Percentiles rank a stretch among this genome's conserved stretches.
Evolutionary conservation across 2,888 invertebrate genomes (phyloP).

Genomic region (Desoria tigrina): DNA sequence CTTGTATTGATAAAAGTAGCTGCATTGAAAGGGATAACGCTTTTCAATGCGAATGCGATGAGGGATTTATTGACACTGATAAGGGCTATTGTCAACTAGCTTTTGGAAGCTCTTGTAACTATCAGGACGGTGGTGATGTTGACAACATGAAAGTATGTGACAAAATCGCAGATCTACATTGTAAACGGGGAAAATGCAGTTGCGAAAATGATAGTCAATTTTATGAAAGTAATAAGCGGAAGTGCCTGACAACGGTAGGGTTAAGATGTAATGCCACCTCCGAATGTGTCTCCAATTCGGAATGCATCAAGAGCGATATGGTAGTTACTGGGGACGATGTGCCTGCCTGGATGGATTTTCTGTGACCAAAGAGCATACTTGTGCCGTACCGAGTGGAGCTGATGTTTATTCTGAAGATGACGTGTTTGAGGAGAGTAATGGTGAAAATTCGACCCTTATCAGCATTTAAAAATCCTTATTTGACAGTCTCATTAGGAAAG

Average conservation of each 20-base stretch:
- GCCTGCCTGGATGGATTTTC: background rate
- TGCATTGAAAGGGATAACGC: background rate
- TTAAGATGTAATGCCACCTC: background rate
- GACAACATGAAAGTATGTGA: background rate
- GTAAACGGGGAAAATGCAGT: background rate
- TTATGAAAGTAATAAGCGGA: background rate
- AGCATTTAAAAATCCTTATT: too few relatives aligned
- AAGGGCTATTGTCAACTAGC: background rate
- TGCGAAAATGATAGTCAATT: background rate
- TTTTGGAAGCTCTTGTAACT: background rate
- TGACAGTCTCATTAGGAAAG: too few relatives aligned
- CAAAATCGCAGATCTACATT: background rate
- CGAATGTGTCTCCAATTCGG: background rate
- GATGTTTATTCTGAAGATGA: too few relatives aligned
- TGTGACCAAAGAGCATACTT: background rate
- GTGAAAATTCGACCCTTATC: too few relatives aligned
- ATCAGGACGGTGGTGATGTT: too few relatives aligned
- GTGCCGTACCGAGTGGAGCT: background rate
- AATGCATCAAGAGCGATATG: background rate
- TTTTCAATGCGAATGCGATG: slow-evolving; percentile 1
- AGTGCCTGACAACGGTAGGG: background rate
- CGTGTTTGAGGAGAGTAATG: too few relatives aligned
- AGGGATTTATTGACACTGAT: background rate
- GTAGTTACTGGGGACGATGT: background rate
- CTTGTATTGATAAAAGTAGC: background rate